A percentile compares a stretch with the other conserved stretches of the same genome.
phyloP scores from a whole-genome alignment of 2,888 invertebrate genomes.

The Yponomeuta cagnagella region DNA sequence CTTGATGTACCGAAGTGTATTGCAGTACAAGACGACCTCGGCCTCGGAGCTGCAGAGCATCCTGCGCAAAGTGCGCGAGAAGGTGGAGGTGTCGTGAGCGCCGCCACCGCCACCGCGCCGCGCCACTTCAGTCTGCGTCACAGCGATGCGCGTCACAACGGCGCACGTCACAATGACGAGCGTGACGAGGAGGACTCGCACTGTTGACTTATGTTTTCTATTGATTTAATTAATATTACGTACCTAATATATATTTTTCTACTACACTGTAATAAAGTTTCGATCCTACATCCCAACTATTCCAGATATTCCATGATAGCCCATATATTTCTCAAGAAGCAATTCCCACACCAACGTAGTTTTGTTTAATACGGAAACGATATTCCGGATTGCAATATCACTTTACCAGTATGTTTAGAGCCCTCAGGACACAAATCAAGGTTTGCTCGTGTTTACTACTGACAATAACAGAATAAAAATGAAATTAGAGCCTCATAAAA shows the following conservation, averaged over 20 bases:
- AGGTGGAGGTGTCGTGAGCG: constrained; percentile 75
- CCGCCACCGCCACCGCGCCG: not conserved
- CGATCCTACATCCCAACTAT: not conserved
- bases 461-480: too few species aligned
- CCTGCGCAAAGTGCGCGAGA: constrained; percentile 82
- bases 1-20: constrained; percentile 21
- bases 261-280: not conserved
- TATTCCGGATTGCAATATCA: too few species aligned
- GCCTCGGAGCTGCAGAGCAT: constrained; percentile 85
- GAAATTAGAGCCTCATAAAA: too few species aligned
- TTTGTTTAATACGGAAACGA: too few species aligned
- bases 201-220: not conserved
- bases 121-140: not conserved
- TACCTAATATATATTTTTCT: not conserved
- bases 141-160: not conserved
- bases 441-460: too few species aligned
- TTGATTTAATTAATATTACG: not conserved
- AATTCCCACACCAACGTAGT: too few species aligned
- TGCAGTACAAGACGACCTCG: constrained; percentile 86
- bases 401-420: too few species aligned
- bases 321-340: too few species aligned
- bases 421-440: too few species aligned
- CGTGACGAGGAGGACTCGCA: not conserved
- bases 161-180: not conserved
- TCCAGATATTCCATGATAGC: too few species aligned